A percentile compares a stretch with the other conserved stretches of the same genome.
These are phyloP conservation scores for Grus americana DNA, from an alignment of 2,113 vertebrate species.

Conservation along the genomic window DNA sequence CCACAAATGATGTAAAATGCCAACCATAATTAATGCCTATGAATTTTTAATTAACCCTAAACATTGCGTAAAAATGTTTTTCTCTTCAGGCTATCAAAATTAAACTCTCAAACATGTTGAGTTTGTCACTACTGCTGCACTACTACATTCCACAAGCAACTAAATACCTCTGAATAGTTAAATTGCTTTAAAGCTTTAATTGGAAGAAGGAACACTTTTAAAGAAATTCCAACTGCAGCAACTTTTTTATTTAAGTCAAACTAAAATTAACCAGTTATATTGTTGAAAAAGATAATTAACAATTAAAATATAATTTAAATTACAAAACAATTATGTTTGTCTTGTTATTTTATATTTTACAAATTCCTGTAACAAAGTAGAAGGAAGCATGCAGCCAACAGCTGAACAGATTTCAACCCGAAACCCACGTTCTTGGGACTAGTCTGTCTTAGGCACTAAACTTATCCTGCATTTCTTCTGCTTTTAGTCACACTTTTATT, in stretches of 20 bases:
- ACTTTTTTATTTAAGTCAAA: background rate
- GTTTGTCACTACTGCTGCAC: background rate
- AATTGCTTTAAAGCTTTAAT: background rate
- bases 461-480: background rate
- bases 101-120: background rate
- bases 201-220: background rate
- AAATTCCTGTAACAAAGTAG: background rate
- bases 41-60: constrained; percentile 60
- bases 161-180: background rate
- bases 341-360: background rate
- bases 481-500: background rate
- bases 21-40: constrained; percentile 44
- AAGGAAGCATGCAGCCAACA: background rate
- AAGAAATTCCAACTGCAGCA: background rate
- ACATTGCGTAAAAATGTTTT: background rate
- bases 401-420: background rate
- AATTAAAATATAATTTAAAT: background rate
- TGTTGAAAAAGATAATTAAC: background rate
- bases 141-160: constrained; percentile 2
- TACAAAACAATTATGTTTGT: background rate
- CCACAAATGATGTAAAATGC: constrained; percentile 30
- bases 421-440: background rate
- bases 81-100: constrained; percentile 43
- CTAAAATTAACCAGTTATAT: background rate
- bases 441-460: background rate